Evolutionary conservation across 2,113 vertebrate genomes (phyloP).

Genomic region (Hippocampus abdominalis): DNA sequence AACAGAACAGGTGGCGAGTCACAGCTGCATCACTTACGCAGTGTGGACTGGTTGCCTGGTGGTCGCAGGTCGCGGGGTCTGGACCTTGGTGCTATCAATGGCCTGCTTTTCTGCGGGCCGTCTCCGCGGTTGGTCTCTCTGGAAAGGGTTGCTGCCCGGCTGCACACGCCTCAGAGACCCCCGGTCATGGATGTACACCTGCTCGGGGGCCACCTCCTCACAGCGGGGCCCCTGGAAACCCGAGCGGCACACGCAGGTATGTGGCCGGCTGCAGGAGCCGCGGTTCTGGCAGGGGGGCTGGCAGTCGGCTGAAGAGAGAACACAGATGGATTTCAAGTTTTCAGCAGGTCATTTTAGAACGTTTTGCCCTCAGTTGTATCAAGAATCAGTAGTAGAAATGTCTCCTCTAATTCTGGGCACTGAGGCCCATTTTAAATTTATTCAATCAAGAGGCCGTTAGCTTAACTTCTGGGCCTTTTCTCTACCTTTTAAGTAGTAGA

Average conservation of each 20-base stretch:
- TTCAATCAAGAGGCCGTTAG: conserved; percentile 57
- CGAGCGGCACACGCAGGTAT: conserved; percentile 77
- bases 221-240: conserved; percentile 76
- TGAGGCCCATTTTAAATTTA: conserved; percentile 39
- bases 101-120: conserved; percentile 55
- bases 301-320: conserved; percentile 73
- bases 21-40: conserved; percentile 62
- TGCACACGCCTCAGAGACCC: conserved; percentile 59
- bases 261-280: conserved; percentile 76
- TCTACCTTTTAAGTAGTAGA: conserved; percentile 34
- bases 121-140: conserved; percentile 57
- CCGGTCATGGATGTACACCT: conserved; percentile 73
- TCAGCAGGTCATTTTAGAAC: conserved; percentile 43
- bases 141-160: conserved; percentile 59
- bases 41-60: conserved; percentile 57
- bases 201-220: conserved; percentile 75
- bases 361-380: conserved; percentile 18
- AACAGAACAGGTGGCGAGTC: conserved; percentile 7
- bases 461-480: conserved; percentile 37
- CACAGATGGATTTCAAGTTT: conserved; percentile 51
- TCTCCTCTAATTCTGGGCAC: conserved; percentile 36
- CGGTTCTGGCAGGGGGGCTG: conserved; percentile 78
- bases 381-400: conserved; percentile 37
- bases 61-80: conserved; percentile 55
- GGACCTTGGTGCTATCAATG: conserved; percentile 44